Base-by-base conservation (phyloP, 2,797 vertebrate species). In the Echiichthys vipera region DNA sequence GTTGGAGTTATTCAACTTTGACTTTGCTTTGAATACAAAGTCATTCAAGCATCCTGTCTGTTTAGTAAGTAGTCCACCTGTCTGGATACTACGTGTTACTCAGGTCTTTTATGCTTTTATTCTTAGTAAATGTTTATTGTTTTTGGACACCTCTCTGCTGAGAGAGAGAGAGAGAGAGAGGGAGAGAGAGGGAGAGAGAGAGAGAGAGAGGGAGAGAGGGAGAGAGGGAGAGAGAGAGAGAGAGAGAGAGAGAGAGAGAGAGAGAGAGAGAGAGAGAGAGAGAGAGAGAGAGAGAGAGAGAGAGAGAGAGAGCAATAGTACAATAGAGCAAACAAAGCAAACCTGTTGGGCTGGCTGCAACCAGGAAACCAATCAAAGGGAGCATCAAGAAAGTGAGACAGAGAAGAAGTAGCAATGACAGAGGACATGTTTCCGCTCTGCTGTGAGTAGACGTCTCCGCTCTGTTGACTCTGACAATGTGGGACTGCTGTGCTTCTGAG, bases 281-380 rank as follows among this genome's bases (percentile, higher is more conserved):
- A n/a, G n/a, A n/a, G n/a, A n/a, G n/a, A n/a, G n/a, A n/a, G n/a
- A n/a, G n/a, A n/a, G n/a, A n/a, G n/a, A n/a, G n/a, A n/a, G n/a
- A n/a, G n/a, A n/a, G n/a, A n/a, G n/a, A n/a, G n/a, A n/a, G n/a
- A n/a, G n/a, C n/a, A n/a, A n/a, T n/a, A n/a, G n/a, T n/a, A n/a
- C 69, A 71, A 40, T 49, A 80, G 81, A 78, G 66, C 86, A 92
- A 84, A 93, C 76, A 90, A 85, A 90, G 85, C 85, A 91, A 91
- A 94, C 93, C 90, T 84, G 91, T 93, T 93, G 81, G 78, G 89
- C 91, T 81, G 72, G 80, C 78, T 90, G 78, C 74, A 91, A 92
- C 88, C 93, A 93, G 93, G 93, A 95, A 95, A 90, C 88, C 64
- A 81, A 90, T 93, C 86, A 91, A 67, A 91, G 79, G 25, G 25